These are phyloP conservation scores for Escarpia spicata DNA, from an alignment of 2,888 invertebrate species.

Conservation along the genomic window DNA sequence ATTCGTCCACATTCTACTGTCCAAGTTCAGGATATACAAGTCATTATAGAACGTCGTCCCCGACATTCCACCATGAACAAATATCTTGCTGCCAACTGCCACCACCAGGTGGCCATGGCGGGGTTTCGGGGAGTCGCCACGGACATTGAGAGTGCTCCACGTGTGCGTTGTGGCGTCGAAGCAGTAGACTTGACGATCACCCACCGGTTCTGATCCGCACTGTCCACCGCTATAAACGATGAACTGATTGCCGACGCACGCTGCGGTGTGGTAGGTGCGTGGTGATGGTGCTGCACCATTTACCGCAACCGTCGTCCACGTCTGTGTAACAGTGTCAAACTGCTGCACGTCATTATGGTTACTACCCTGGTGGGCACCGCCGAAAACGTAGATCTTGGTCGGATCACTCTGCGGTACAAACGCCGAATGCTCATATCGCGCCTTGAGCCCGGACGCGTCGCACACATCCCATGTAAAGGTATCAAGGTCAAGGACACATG, in stretches of 20 bases:
- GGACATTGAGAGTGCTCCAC: constrained; percentile 55
- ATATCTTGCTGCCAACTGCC: constrained; percentile 53
- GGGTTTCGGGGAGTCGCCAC: constrained; percentile 61
- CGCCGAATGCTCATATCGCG: constrained; percentile 63
- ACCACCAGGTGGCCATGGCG: constrained; percentile 64
- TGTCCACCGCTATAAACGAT: constrained; percentile 63
- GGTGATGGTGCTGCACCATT: constrained; percentile 51
- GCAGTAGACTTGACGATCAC: constrained; percentile 54
- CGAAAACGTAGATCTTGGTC: constrained; percentile 60
- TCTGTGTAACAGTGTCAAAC: constrained; percentile 50
- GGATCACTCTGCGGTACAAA: constrained; percentile 50
- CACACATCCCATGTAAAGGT: constrained; percentile 60
- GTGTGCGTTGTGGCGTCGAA: constrained; percentile 50
- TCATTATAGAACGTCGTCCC: constrained; percentile 60
- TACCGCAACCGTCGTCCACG: constrained; percentile 51
- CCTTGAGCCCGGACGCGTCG: constrained; percentile 49
- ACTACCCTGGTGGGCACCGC: constrained; percentile 61
- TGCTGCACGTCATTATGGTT: constrained; percentile 58
- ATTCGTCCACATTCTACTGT: constrained; percentile 53
- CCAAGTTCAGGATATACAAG: constrained; percentile 59
- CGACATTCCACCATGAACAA: constrained; percentile 64
- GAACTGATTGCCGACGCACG: constrained; percentile 53
- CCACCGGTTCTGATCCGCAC: constrained; percentile 59
- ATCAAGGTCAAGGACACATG: constrained; percentile 58
- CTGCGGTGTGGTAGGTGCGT: constrained; percentile 58